These are phyloP conservation scores for Steatornis caripensis DNA, from an alignment of 2,113 vertebrate species.

Conservation along the genomic window DNA sequence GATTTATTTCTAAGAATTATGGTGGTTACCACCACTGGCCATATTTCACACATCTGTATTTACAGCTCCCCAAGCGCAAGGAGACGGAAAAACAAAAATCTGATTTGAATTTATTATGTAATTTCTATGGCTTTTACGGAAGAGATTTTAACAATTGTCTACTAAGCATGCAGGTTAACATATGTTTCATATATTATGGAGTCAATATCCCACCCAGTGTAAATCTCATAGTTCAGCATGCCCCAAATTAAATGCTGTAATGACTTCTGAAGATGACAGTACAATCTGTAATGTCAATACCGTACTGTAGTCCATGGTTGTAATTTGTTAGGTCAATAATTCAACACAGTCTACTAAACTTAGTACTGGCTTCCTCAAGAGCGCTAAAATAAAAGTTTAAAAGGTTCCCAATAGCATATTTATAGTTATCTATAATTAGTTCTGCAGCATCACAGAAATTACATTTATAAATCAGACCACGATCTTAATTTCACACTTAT, in stretches of 20 bases:
- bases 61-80: background rate
- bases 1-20: background rate
- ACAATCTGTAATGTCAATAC: conserved; percentile 27
- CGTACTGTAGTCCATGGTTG: background rate
- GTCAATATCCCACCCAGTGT: background rate
- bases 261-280: background rate
- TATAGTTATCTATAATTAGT: conserved; percentile 27
- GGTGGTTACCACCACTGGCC: background rate
- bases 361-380: conserved; percentile 7
- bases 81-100: background rate
- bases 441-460: background rate
- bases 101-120: background rate
- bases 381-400: background rate
- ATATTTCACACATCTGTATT: background rate
- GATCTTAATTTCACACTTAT: background rate
- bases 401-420: background rate
- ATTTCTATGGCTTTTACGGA: background rate
- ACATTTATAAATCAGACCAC: background rate
- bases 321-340: conserved; percentile 48
- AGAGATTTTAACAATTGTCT: background rate
- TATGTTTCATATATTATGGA: background rate
- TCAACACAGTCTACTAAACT: conserved; percentile 23
- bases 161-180: background rate
- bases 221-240: conserved; percentile 31
- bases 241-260: background rate